phyloP scores from a whole-genome alignment of 2,888 invertebrate species.

The Pyrrhia umbra region DNA sequence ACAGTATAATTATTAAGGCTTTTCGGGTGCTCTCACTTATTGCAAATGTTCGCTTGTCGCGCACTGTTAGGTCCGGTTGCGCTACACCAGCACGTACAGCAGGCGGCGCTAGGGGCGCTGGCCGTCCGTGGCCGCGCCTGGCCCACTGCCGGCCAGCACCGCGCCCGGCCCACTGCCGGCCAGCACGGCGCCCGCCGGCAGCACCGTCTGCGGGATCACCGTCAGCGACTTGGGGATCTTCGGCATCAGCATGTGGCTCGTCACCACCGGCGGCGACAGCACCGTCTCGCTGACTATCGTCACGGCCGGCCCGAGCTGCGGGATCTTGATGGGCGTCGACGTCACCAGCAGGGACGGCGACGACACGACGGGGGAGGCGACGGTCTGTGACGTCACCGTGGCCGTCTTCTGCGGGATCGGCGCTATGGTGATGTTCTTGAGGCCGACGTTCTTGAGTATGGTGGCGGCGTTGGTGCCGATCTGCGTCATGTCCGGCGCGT shows the following conservation, averaged over 20 bases:
- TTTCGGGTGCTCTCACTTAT: conserved; percentile 74
- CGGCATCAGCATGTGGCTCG: conserved; percentile 91
- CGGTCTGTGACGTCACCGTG: conserved; percentile 80
- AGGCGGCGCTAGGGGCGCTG: conserved; percentile 82
- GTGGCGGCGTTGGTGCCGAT: conserved; percentile 81
- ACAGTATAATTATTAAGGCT: conserved; percentile 87
- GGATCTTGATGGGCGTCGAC: conserved; percentile 77
- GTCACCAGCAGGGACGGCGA: conserved; percentile 77
- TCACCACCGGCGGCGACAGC: conserved; percentile 69
- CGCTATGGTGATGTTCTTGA: conserved; percentile 88
- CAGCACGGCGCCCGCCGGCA: conserved; percentile 56
- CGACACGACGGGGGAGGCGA: conserved; percentile 69
- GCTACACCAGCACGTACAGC: conserved; percentile 77
- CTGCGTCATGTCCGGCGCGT: conserved; percentile 69
- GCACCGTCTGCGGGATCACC: conserved; percentile 92
- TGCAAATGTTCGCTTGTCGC: conserved; percentile 59
- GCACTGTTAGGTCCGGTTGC: conserved; percentile 63
- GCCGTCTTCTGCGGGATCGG: conserved; percentile 83
- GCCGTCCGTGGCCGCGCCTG: conserved; percentile 34
- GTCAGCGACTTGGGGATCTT: conserved; percentile 95
- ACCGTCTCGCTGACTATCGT: conserved; percentile 79
- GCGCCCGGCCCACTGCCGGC: conserved; percentile 42
- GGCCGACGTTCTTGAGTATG: conserved; percentile 85
- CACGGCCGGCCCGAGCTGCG: conserved; percentile 78
- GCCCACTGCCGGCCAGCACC: conserved; percentile 29